phyloP scores from a whole-genome alignment of 2,113 vertebrate genomes.

The Oxyura jamaicensis region DNA sequence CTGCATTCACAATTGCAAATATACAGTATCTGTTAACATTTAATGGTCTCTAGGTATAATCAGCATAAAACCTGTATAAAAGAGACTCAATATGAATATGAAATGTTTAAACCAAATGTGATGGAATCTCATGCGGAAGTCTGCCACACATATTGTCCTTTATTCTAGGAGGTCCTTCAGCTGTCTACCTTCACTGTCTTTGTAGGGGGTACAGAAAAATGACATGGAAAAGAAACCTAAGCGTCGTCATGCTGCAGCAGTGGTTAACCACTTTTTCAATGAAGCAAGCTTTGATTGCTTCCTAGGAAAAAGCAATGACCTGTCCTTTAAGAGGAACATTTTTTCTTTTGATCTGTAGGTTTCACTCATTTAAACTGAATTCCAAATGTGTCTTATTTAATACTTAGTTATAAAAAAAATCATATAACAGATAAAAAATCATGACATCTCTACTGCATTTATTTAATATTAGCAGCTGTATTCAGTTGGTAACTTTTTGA shows the following conservation, averaged over 20 bases:
- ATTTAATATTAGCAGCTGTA: background rate
- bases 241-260: background rate
- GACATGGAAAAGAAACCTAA: background rate
- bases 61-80: conserved; percentile 57
- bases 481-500: background rate
- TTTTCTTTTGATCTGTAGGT: background rate
- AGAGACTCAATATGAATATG: conserved; percentile 15
- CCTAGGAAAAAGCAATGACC: background rate
- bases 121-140: conserved; percentile 17
- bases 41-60: conserved; percentile 66
- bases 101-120: conserved; percentile 46
- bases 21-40: conserved; percentile 36
- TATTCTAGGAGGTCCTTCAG: conserved; percentile 49
- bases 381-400: conserved; percentile 4
- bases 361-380: background rate
- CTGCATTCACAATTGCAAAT: conserved; percentile 34
- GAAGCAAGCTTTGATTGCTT: conserved; percentile 46
- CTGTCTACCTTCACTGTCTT: conserved; percentile 8
- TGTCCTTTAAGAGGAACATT: background rate
- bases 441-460: background rate
- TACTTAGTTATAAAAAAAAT: conserved; percentile 15
- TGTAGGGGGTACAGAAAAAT: conserved; percentile 9
- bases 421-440: conserved; percentile 8
- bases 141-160: conserved; percentile 32
- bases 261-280: conserved; percentile 26